Conservation (phyloP, 2,797 vertebrate genomes). For the Sebastes diploproa region DNA sequence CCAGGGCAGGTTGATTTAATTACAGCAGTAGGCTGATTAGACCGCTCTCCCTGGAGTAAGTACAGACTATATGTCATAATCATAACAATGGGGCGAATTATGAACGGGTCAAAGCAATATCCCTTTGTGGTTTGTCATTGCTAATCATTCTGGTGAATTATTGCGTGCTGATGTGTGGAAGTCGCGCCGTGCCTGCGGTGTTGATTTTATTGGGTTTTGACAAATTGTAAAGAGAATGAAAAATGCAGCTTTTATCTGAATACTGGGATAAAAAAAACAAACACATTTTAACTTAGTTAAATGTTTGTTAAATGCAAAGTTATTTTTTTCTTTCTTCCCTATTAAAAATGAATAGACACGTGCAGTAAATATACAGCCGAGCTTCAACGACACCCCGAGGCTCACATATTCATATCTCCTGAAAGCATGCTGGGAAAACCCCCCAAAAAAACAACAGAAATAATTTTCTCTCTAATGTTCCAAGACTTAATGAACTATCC, state of each 20-base stretch:
- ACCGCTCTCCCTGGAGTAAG: slow-evolving; percentile 86
- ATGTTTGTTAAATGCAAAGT: too few relatives aligned
- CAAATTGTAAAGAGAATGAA: slow-evolving; percentile 48
- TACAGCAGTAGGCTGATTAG: slow-evolving; percentile 86
- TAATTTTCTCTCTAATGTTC: slow-evolving; percentile 49
- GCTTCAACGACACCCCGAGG: slow-evolving; percentile 75
- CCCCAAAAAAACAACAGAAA: slow-evolving; percentile 31
- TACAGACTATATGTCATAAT: slow-evolving; percentile 90
- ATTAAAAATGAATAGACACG: slow-evolving; percentile 60
- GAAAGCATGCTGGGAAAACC: slow-evolving; percentile 64
- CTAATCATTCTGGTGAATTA: slow-evolving; percentile 65
- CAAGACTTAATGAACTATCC: slow-evolving; percentile 70
- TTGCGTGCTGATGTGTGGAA: slow-evolving; percentile 38
- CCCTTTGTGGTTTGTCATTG: slow-evolving; percentile 67
- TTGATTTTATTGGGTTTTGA: slow-evolving; percentile 64
- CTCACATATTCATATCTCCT: slow-evolving; percentile 85
- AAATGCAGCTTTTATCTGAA: slow-evolving; percentile 26
- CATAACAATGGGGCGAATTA: slow-evolving; percentile 91
- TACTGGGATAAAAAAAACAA: background rate
- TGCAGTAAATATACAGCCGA: slow-evolving; percentile 32
- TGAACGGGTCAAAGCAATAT: slow-evolving; percentile 89
- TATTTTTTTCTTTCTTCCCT: background rate
- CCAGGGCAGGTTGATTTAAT: slow-evolving; percentile 89
- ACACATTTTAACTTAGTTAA: slow-evolving; percentile 11
- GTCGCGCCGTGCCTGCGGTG: slow-evolving; percentile 35